Evolutionary conservation across 2,888 invertebrate genomes (phyloP), one percentile per base, ranked within the genome.

Genomic region (Tenthredo notha): DNA sequence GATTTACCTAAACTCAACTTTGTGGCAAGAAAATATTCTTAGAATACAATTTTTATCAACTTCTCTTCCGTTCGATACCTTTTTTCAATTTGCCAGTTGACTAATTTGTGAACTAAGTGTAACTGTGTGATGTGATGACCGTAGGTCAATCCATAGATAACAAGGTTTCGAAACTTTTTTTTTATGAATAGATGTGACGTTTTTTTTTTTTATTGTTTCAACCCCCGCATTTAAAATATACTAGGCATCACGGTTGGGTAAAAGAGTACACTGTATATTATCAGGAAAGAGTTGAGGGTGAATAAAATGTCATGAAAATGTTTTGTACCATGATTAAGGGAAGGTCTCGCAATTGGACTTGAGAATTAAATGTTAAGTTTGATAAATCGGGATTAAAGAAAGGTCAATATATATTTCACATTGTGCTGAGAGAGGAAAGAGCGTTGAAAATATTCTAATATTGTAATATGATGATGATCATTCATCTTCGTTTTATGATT

Each of bases 301-400:
- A 15, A 6, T 29, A n/a, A 74, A 74, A 74, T 74, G 72, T 74
- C 72, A 74, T 40, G 40, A 43, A 74, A 74, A 43, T 74, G 72
- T 74, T 74, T 74, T 43, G 25, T 40, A 7, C 40, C 6, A 12
- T 25, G 25, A 61, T 25, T 29, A 25, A 29, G 61, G 61, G 54
- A 54, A 54, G 54, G 54, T 54, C 54, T 54, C 54, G 25, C 21
- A 61, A 18, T 29, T 0, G 67, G 33, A 18, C 12, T 67, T 33
- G 10, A 33, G 29, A 25, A 18, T 25, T 7, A 67, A 67, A 67
- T 67, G 67, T 67, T 67, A 67, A 33, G 15, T 67, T 33, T 67
- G 67, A 67, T 18, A 67, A 67, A 67, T 67, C 33, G 67, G 0
- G 33, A 33, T 33, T 18, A 25, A 67, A 67, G 12, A 67, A 67